phyloP scores from a whole-genome alignment of 1,140 invertebrate species.

The Cepaea nemoralis region DNA sequence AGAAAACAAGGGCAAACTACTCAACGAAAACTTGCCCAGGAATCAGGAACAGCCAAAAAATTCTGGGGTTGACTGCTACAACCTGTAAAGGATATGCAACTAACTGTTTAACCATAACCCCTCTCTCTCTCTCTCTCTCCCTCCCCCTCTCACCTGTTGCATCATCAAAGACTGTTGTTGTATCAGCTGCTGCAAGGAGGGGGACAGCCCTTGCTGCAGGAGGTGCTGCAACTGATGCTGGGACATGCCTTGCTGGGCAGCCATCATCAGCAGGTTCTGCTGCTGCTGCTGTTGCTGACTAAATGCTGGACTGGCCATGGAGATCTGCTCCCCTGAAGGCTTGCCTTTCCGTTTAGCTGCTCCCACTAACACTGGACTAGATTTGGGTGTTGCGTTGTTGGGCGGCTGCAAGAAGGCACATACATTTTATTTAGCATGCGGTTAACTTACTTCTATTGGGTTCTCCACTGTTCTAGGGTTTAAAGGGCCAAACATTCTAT shows the following conservation, averaged over 20 bases:
- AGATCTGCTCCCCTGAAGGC: constrained; percentile 39
- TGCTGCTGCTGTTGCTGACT: constrained; percentile 34
- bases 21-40: too few relatives aligned
- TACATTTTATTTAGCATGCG: too few relatives aligned
- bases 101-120: too few relatives aligned
- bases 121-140: too few relatives aligned
- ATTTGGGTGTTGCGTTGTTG: constrained; percentile 34
- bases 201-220: constrained; percentile 43
- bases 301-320: constrained; percentile 35
- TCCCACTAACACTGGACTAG: constrained; percentile 38
- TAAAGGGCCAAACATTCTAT: too few relatives aligned
- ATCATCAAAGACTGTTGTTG: constrained; percentile 51
- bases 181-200: constrained; percentile 52
- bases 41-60: too few relatives aligned
- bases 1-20: too few relatives aligned
- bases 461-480: too few relatives aligned
- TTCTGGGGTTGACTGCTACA: too few relatives aligned
- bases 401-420: constrained; percentile 25
- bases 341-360: constrained; percentile 58
- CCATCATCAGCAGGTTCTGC: constrained; percentile 64
- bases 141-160: constrained; percentile 51
- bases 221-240: constrained; percentile 80
- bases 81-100: too few relatives aligned
- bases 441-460: too few relatives aligned
- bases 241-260: constrained; percentile 67